Conservation (phyloP, 1,140 invertebrate species). For the Monochamus saltuarius region DNA sequence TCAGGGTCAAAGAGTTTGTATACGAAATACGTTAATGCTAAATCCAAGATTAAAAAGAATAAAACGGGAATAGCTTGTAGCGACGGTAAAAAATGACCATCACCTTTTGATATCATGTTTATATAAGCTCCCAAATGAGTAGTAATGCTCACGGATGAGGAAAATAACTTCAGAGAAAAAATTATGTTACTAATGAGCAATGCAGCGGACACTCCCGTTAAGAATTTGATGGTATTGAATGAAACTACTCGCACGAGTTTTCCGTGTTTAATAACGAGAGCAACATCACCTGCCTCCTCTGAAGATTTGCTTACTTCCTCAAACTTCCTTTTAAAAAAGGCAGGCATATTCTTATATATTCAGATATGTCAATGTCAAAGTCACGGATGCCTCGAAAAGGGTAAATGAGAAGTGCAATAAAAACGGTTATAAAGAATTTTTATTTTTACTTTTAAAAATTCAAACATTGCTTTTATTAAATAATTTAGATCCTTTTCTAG, state of each 20-base stretch:
- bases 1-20: slow-evolving; percentile 31
- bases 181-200: slow-evolving; percentile 19
- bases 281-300: too few relatives aligned
- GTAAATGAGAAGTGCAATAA: too few relatives aligned
- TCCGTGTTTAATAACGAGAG: slow-evolving; percentile 21
- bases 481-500: slow-evolving; percentile 45
- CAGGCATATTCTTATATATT: too few relatives aligned
- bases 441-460: too few relatives aligned
- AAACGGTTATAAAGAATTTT: too few relatives aligned
- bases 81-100: slow-evolving; percentile 37
- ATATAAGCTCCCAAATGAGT: slow-evolving; percentile 41
- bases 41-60: slow-evolving; percentile 35
- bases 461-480: background rate
- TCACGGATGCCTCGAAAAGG: too few relatives aligned
- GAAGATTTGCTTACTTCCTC: too few relatives aligned
- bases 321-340: too few relatives aligned
- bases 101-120: slow-evolving; percentile 41
- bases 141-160: slow-evolving; percentile 34
- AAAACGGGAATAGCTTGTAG: slow-evolving; percentile 36
- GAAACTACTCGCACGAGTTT: slow-evolving; percentile 32
- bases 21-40: slow-evolving; percentile 28
- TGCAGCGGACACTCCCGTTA: slow-evolving; percentile 17
- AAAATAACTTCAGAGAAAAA: slow-evolving; percentile 31
- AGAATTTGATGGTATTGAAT: slow-evolving; percentile 26
- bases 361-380: too few relatives aligned